Percentiles rank a stretch among this genome's conserved stretches.
phyloP scores from a whole-genome alignment of 2,113 vertebrate species.

The Hyaena hyaena region DNA sequence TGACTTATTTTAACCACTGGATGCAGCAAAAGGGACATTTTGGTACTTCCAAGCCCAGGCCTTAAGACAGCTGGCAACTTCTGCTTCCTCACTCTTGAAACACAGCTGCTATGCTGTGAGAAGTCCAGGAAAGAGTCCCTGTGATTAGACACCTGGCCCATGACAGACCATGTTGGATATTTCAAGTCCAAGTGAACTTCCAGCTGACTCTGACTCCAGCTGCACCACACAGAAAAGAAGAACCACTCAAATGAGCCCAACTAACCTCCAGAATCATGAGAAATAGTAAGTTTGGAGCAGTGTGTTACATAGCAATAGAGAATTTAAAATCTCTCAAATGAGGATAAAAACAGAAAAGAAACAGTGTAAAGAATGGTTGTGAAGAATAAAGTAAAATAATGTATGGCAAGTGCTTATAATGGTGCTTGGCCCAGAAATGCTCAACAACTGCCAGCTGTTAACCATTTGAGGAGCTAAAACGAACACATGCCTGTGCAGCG shows the following conservation, averaged over 20 bases:
- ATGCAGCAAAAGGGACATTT: background rate
- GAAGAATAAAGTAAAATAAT: background rate
- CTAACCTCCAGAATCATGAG: background rate
- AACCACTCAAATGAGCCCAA: background rate
- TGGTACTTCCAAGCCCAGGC: background rate
- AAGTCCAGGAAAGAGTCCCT: background rate
- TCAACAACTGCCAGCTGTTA: background rate
- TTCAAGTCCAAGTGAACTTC: background rate
- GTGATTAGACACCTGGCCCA: background rate
- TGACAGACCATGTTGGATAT: background rate
- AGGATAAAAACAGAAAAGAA: background rate
- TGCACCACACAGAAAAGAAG: background rate
- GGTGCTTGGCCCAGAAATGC: background rate
- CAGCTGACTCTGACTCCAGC: background rate
- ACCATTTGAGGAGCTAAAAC: background rate
- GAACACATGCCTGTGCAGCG: background rate
- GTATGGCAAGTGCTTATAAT: background rate
- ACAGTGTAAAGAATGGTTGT: background rate
- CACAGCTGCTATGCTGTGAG: background rate
- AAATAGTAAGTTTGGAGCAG: background rate
- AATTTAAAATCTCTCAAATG: background rate
- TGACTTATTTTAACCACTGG: background rate
- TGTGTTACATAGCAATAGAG: background rate
- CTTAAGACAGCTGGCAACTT: background rate
- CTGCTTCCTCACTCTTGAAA: background rate